phyloP scores from a whole-genome alignment of 1,140 invertebrate genomes.

The Drosophila yakuba region DNA sequence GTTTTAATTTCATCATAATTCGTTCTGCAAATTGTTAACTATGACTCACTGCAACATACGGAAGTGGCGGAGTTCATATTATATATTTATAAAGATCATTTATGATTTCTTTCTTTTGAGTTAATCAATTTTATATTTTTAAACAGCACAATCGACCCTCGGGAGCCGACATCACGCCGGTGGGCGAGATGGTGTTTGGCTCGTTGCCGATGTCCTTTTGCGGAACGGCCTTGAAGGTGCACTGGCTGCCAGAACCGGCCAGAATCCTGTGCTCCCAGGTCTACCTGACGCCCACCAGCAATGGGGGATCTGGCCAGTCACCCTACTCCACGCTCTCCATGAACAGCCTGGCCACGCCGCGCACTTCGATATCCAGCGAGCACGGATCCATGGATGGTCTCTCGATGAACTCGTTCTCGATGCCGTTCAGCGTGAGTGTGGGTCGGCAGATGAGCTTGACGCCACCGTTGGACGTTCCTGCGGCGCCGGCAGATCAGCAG shows the following conservation, averaged over 20 bases:
- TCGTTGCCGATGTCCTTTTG: slow-evolving; percentile 94
- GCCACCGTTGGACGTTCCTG: slow-evolving; percentile 76
- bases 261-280: slow-evolving; percentile 91
- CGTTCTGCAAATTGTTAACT: too few species aligned
- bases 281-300: slow-evolving; percentile 84
- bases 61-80: too few species aligned
- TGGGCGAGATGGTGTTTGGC: slow-evolving; percentile 96
- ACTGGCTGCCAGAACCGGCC: slow-evolving; percentile 89
- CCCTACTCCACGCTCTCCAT: slow-evolving; percentile 82
- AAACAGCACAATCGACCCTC: slow-evolving; percentile 87
- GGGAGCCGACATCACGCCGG: slow-evolving; percentile 88
- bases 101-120: background rate
- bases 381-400: slow-evolving; percentile 78
- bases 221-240: slow-evolving; percentile 93
- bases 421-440: slow-evolving; percentile 76
- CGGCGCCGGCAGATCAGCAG: slow-evolving; percentile 56
- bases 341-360: slow-evolving; percentile 70
- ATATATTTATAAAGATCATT: too few species aligned
- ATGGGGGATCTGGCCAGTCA: slow-evolving; percentile 51
- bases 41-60: too few species aligned
- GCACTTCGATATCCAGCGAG: slow-evolving; percentile 79
- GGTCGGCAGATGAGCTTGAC: slow-evolving; percentile 76
- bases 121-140: background rate
- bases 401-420: slow-evolving; percentile 82
- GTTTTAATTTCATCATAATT: background rate